These are phyloP conservation scores for Aradophagus sp. DNA, from an alignment of 1,140 invertebrate species.

Conservation along the genomic window DNA sequence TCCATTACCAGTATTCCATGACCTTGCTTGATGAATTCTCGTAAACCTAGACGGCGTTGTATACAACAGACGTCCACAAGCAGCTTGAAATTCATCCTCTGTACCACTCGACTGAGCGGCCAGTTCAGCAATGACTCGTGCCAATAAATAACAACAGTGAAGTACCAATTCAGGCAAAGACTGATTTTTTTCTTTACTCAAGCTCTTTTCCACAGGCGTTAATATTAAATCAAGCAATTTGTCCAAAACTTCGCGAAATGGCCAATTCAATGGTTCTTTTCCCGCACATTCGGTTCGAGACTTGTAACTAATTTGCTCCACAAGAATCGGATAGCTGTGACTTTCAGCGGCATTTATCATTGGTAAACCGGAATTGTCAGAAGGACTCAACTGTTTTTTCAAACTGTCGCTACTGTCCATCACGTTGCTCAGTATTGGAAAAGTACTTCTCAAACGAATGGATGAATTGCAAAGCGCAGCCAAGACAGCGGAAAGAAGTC, in stretches of 20 bases:
- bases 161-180: constrained; percentile 81
- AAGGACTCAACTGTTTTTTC: constrained; percentile 79
- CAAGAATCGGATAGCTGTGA: constrained; percentile 86
- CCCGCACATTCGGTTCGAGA: constrained; percentile 70
- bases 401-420: constrained; percentile 75
- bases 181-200: constrained; percentile 77
- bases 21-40: constrained; percentile 88
- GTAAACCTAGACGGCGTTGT: constrained; percentile 93
- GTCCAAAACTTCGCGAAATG: constrained; percentile 89
- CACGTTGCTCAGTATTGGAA: constrained; percentile 80
- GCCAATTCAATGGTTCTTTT: constrained; percentile 77
- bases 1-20: constrained; percentile 98
- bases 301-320: constrained; percentile 87
- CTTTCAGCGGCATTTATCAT: constrained; percentile 83
- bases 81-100: constrained; percentile 80
- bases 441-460: constrained; percentile 85
- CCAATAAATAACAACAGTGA: constrained; percentile 90
- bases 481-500: constrained; percentile 86
- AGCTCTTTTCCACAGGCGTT: constrained; percentile 82
- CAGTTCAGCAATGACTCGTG: constrained; percentile 90
- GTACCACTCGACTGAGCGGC: constrained; percentile 84
- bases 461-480: constrained; percentile 87
- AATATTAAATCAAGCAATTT: constrained; percentile 86
- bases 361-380: constrained; percentile 81
- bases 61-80: constrained; percentile 82